Evolutionary conservation across 2,888 invertebrate species (phyloP).

Genomic region (Apodemia zela): DNA sequence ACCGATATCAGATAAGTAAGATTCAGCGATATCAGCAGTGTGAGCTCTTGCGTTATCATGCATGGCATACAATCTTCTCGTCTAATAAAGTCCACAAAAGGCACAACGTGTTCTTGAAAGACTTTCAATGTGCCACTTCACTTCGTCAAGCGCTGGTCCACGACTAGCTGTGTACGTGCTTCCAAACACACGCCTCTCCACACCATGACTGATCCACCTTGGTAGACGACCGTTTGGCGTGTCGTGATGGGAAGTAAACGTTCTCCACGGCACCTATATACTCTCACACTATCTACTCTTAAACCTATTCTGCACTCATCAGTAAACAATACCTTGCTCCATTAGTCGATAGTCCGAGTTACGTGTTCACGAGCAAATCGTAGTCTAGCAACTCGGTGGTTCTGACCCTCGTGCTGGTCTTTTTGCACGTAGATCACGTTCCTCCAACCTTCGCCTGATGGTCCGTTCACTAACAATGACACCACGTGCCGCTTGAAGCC

Average conservation of each 20-base stretch:
- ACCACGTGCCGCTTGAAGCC: constrained; percentile 23
- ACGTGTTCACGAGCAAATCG: constrained; percentile 26
- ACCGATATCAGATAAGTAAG: too few species aligned
- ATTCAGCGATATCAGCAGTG: too few species aligned
- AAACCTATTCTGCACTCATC: neutral
- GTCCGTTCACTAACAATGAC: constrained; percentile 28
- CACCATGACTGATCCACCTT: constrained; percentile 28
- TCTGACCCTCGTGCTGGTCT: too few species aligned
- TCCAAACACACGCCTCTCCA: constrained; percentile 23
- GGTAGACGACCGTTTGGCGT: constrained; percentile 22
- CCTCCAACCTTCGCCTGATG: constrained; percentile 30
- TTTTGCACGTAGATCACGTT: constrained; percentile 22
- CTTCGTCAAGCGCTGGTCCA: neutral
- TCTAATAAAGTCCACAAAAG: neutral
- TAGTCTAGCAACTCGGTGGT: constrained; percentile 23
- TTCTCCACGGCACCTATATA: constrained; percentile 27
- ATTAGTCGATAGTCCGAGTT: constrained; percentile 25
- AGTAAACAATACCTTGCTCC: constrained; percentile 21
- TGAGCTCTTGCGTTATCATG: too few species aligned
- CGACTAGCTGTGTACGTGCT: constrained; percentile 26
- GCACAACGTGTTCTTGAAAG: constrained; percentile 6
- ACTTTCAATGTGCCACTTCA: too few species aligned
- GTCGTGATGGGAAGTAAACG: constrained; percentile 17
- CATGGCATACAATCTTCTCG: neutral
- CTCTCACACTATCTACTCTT: constrained; percentile 22